Base-by-base conservation (phyloP, 2,888 invertebrate genomes). In the Therioaphis trifolii region DNA sequence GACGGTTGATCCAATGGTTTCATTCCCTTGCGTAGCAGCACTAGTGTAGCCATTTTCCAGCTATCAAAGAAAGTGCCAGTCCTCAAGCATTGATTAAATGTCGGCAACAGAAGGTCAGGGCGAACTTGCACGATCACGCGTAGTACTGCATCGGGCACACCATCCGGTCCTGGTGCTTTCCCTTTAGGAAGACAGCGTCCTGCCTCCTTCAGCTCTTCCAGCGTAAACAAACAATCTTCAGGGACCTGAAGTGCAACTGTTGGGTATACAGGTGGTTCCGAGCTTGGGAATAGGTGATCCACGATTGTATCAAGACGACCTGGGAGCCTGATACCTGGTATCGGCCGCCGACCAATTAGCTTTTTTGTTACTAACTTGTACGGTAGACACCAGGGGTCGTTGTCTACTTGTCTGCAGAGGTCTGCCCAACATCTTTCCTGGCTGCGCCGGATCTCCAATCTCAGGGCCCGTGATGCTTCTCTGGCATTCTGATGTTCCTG, bases 61-160 rank as follows among this genome's bases (percentile, higher is more conserved):
- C 43, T 89, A 90, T 15, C 89, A 89, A 84, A 87, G 91, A 24
- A 91, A 92, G 0, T 89, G 91, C 46, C 87, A 93, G 84, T 90
- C 90, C 11, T 88, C 88, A 43, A 86, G 71, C n/a, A 69, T 69
- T 72, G 43, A 75, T 21, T 77, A 80, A 78, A 68, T 29, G 71
- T 84, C 21, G 63, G 71, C 40, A 69, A 52, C 52, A 49, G 11
- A 43, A 49, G 18, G 61, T 88, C 49, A 87, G 89, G 85, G 1
- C 29, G 27, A 3, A 29, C 18, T 18, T 63, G 14, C 7, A 35
- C 29, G 5, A 63, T 29, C 0, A 27, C 11, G 4, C 63, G 63
- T 18, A 18, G 63, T 18, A 63, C 18, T 15, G n/a, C 68, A 12
- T 69, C 69, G 4, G 46, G 69, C 5, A 69, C 24, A 1, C 24